Conservation (phyloP, 1,140 invertebrate species). For the Agrilus planipennis region DNA sequence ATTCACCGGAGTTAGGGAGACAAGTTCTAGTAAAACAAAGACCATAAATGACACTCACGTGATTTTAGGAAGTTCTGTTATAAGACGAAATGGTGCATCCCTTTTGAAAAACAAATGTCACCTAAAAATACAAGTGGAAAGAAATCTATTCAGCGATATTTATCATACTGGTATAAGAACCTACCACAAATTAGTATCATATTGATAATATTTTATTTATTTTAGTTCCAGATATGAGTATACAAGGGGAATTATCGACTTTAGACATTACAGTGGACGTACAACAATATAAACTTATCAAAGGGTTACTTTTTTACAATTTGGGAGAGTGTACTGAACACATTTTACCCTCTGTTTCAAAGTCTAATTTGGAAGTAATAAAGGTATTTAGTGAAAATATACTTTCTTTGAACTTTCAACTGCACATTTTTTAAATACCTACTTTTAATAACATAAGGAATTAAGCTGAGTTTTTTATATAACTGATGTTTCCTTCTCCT, state of each 20-base stretch:
- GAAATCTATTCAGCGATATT: constrained; percentile 65
- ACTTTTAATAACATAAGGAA: too few species aligned
- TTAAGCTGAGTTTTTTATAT: too few species aligned
- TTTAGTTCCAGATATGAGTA: constrained; percentile 71
- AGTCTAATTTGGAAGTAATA: too few species aligned
- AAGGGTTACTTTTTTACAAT: constrained; percentile 82
- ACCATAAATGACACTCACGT: constrained; percentile 13
- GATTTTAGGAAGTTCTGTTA: constrained; percentile 39
- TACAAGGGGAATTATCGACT: constrained; percentile 76
- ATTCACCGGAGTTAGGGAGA: constrained; percentile 47
- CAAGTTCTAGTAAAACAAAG: constrained; percentile 17
- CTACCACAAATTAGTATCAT: background rate
- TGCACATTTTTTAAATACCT: too few species aligned
- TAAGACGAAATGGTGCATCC: constrained; percentile 45
- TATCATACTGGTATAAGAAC: constrained; percentile 41
- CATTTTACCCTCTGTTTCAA: constrained; percentile 32
- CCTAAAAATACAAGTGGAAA: constrained; percentile 65
- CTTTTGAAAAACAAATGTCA: constrained; percentile 70
- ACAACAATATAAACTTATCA: constrained; percentile 76
- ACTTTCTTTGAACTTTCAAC: too few species aligned
- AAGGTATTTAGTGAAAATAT: too few species aligned
- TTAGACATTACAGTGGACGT: constrained; percentile 73
- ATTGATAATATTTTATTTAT: constrained; percentile 12
- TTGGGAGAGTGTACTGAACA: constrained; percentile 82
- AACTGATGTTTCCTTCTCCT: too few species aligned